Evolutionary conservation across 2,113 vertebrate genomes (phyloP), one percentile per base, ranked within the genome.

Genomic region (Peromyscus polionotus): DNA sequence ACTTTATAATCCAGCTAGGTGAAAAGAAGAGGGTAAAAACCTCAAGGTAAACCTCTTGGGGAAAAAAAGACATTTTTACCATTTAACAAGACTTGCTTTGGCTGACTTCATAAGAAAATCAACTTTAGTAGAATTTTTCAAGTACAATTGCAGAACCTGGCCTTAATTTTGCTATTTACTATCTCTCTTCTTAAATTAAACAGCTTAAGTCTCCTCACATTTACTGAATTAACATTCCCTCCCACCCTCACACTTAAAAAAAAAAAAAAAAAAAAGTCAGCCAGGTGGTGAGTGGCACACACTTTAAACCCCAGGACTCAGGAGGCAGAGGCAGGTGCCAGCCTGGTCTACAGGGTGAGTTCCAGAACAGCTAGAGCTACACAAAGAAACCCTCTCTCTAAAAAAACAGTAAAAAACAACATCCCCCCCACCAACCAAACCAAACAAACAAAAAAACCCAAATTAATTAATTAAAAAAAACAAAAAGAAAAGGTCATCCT

Each of bases 1-100:
- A 99, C 99, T 98, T 99, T 99, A 99, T 99, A 99, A 98, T 99
- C 99, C 98, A 99, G 98, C 99, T 99, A 93, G 80, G 80, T 28
- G n/a, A 95, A 95, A 59, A 96, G 97, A 36, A 88, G 97, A 92
- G 48, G 54, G 83, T 75, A 42, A 73, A 97, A 92, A 88, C 14
- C 12, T 88, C 75, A 93, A 61, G 51, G 84, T 87, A 96, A 63
- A 0, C 5, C 2, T 83, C 54, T 83, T 59, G 39, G 57, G 33
- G n/a, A 54, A 67, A 22, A 59, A 96, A 61, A 0, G 31, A 17
- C 81, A 31, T 9, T 75, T 72, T 87, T 24, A 81, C 6, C 19
- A 20, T 45, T 72, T 28, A 83, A 80, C 4, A 57, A 72, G 51
- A 90, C 3, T 48, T 73, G 54, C 20, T 70, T 20, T 76, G 61